phyloP scores from a whole-genome alignment of 1,140 invertebrate genomes.

The Geopemphigus sp. region DNA sequence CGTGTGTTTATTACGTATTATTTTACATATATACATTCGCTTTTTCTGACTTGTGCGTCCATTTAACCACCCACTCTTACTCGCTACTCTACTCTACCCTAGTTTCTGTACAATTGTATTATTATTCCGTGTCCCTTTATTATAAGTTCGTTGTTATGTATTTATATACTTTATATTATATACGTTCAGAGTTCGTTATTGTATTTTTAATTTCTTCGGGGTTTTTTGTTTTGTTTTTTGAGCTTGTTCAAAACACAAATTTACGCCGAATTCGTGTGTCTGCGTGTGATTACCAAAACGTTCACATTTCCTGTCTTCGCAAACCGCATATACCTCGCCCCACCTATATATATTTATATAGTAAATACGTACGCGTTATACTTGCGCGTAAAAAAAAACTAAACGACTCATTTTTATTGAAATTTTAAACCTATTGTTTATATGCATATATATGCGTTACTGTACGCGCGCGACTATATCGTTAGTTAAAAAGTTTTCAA shows the following conservation, averaged over 20 bases:
- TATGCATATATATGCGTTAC: no score
- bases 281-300: background rate
- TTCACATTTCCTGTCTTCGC: no score
- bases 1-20: background rate
- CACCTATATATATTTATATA: background rate
- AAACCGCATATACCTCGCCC: no score
- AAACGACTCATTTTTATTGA: no score
- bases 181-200: no score
- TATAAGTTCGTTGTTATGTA: no score
- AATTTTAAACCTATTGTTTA: no score
- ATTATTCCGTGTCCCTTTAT: no score
- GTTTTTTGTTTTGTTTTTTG: background rate
- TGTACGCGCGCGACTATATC: background rate
- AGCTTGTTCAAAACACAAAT: background rate
- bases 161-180: no score
- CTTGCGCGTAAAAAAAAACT: no score
- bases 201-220: background rate
- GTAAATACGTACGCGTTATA: background rate
- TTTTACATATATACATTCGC: background rate
- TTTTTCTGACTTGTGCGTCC: conserved; percentile 4
- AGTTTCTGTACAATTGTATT: no score
- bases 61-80: background rate
- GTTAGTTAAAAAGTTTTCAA: no score
- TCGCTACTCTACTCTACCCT: background rate
- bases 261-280: background rate